Percentiles rank a stretch among this genome's conserved stretches.
These are phyloP conservation scores for Merops nubicus DNA, from an alignment of 2,113 vertebrate genomes.

Conservation along the genomic window DNA sequence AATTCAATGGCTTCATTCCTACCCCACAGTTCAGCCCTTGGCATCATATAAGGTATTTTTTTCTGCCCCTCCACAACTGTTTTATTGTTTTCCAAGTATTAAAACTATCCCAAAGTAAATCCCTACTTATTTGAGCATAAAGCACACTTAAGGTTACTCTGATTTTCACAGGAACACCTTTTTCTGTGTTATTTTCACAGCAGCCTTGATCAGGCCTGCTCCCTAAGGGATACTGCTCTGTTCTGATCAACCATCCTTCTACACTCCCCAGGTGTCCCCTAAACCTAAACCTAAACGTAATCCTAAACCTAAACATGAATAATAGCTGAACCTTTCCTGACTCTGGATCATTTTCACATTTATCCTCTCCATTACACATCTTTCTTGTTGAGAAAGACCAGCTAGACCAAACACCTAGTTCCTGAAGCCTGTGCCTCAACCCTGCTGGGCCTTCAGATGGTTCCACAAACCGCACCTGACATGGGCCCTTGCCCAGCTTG, in stretches of 20 bases:
- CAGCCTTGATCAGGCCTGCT: not conserved
- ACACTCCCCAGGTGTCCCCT: not conserved
- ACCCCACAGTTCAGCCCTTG: not conserved
- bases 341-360: not conserved
- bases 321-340: not conserved
- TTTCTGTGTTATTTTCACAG: not conserved
- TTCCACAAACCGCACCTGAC: not conserved
- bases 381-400: not conserved
- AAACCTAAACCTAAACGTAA: no score
- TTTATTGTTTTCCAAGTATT: not conserved
- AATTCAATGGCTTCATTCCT: not conserved
- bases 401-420: not conserved
- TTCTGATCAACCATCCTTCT: not conserved
- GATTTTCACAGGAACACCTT: not conserved
- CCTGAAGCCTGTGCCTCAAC: not conserved
- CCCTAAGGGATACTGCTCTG: not conserved
- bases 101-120: not conserved
- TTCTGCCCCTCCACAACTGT: not conserved
- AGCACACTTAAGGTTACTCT: not conserved
- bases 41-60: not conserved
- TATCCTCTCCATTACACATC: not conserved
- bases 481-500: not conserved
- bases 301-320: not conserved
- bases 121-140: not conserved
- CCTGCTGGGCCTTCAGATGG: not conserved